Conservation (phyloP, 2,888 invertebrate species). For the Acanthoscelides obtectus region DNA sequence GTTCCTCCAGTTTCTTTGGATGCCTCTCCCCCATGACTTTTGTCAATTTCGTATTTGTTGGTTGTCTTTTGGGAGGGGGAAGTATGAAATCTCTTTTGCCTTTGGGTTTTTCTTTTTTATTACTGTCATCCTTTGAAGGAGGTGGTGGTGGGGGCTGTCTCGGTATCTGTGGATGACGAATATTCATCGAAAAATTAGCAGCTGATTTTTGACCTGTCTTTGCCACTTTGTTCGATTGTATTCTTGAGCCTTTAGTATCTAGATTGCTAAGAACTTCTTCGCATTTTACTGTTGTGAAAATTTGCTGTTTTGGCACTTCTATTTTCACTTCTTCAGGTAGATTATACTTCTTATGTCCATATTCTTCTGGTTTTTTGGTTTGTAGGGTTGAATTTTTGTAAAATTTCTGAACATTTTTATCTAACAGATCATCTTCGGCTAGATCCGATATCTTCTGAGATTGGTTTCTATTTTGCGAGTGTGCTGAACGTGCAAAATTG, state of each 20-base stretch:
- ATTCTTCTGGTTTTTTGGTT: background rate
- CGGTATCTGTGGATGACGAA: conserved; percentile 1
- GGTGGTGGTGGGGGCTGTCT: conserved; percentile 7
- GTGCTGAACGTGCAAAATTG: background rate
- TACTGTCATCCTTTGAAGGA: conserved; percentile 2
- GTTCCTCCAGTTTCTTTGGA: background rate
- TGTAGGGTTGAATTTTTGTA: background rate
- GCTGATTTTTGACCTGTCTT: background rate
- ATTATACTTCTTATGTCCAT: background rate
- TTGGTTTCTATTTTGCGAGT: too few relatives aligned
- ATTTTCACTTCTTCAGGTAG: too few relatives aligned
- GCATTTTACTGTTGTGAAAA: background rate
- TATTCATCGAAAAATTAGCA: background rate
- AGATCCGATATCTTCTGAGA: too few relatives aligned
- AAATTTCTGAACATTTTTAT: background rate
- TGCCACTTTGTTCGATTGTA: background rate
- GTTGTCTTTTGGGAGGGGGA: conserved; percentile 6
- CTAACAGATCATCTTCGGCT: background rate
- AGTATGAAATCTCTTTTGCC: conserved; percentile 4
- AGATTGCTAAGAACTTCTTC: background rate
- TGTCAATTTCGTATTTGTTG: background rate
- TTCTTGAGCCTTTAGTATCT: too few relatives aligned
- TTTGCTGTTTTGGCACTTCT: background rate
- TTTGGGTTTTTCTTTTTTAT: conserved; percentile 8
- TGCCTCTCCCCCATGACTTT: background rate